A percentile compares a stretch with the other conserved stretches of the same genome.
Evolutionary conservation across 1,140 invertebrate species (phyloP).

Genomic region (Asobara japonica): DNA sequence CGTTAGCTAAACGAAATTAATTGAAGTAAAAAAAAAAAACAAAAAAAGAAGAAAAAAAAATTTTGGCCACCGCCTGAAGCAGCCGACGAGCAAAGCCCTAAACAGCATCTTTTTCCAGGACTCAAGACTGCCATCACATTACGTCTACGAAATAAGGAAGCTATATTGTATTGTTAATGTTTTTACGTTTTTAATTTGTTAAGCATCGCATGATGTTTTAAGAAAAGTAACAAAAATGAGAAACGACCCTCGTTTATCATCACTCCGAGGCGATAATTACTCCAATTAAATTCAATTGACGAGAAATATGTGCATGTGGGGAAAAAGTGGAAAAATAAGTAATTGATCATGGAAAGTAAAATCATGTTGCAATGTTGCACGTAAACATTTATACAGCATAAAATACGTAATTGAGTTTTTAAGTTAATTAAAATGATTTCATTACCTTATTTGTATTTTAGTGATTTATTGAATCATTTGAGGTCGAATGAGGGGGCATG

Average conservation of each 20-base stretch:
- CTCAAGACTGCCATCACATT: slow-evolving; percentile 64
- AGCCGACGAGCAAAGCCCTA: slow-evolving; percentile 52
- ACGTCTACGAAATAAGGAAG: slow-evolving; percentile 57
- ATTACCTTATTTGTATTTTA: background rate
- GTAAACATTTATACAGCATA: background rate
- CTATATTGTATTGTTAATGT: slow-evolving; percentile 63
- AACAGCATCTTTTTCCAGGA: slow-evolving; percentile 62
- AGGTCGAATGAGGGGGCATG: background rate
- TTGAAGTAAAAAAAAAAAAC: slow-evolving; percentile 39
- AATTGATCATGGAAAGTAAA: slow-evolving; percentile 9
- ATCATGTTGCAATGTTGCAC: background rate
- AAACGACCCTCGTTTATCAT: no score
- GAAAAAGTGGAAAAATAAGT: background rate
- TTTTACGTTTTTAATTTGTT: slow-evolving; percentile 65
- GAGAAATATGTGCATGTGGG: background rate
- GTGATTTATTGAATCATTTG: background rate
- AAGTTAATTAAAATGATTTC: slow-evolving; percentile 2
- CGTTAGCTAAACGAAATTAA: slow-evolving; percentile 34
- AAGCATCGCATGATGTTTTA: slow-evolving; percentile 56
- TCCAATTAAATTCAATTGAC: background rate
- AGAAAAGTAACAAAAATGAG: slow-evolving; percentile 27
- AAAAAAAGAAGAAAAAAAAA: slow-evolving; percentile 38
- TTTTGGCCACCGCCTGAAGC: slow-evolving; percentile 44
- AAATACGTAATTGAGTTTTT: background rate
- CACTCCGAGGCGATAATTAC: background rate